Evolutionary conservation across 2,113 vertebrate genomes (phyloP), one percentile per base, ranked within the genome.

Genomic region (Pao palembangensis): DNA sequence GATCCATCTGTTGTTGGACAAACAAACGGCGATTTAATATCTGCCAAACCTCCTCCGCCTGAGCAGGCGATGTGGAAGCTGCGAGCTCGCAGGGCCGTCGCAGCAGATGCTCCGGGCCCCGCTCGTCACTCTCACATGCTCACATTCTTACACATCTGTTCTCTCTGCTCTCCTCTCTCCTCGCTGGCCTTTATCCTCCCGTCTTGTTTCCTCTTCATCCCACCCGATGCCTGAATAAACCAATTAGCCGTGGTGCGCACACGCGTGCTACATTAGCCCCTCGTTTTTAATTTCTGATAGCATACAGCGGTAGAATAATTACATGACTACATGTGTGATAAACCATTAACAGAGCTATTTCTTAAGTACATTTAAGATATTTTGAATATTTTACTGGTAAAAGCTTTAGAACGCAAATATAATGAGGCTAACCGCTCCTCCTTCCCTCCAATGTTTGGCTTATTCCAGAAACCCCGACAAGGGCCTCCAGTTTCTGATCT

Each of bases 401-500:
- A 23, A 28, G 25, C 25, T 28, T 28, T 28, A 28, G 25, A 28
- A 28, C 25, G 15, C 43, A 44, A 44, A 44, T 44, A 44, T 28
- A 28, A 6, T 6, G 25, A 4, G 25, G 25, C 25, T 1, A 28
- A 7, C 25, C 5, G 25, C 25, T 28, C 25, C 25, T 6, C 5
- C 25, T 3, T 28, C 6, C 11, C 25, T 14, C 42, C 17, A 52
- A 8, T 3, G 13, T 6, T 3, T 10, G 20, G 0, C 67, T 54
- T 54, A 48, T 78, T 61, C 18, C 90, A 99, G 97, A 86, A 98
- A 98, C 78, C 97, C 97, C 0, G 97, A 99, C 89, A 98, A 98
- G 79, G 97, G 97, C 49, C 94, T 95, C 77, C 96, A 98, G 91
- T 99, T 98, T 89, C 91, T 99, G 85, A 98, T 99, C 80, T 98